Evolutionary conservation across 2,113 vertebrate species (phyloP).

Genomic region (Hydropotes inermis): DNA sequence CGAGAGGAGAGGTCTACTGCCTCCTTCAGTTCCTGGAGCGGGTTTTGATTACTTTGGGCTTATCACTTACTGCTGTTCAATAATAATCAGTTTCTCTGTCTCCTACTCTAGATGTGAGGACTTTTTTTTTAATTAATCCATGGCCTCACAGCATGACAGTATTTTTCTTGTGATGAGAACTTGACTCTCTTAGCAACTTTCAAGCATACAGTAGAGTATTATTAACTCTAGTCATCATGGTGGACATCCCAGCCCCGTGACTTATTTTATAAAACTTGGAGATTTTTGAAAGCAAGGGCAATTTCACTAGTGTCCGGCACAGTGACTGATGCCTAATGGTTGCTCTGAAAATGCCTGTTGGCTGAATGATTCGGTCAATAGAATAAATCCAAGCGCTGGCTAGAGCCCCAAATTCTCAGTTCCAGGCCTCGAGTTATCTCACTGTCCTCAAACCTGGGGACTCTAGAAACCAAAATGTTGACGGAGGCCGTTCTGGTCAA

Average conservation of each 20-base stretch:
- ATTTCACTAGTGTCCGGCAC: neutral
- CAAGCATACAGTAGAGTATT: neutral
- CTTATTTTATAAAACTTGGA: neutral
- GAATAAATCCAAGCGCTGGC: neutral
- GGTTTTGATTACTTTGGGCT: neutral
- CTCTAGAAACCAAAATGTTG: neutral
- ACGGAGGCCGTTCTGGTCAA: neutral
- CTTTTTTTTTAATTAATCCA: neutral
- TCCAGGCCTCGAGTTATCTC: neutral
- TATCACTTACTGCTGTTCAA: neutral
- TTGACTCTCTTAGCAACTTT: neutral
- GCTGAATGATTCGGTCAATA: neutral
- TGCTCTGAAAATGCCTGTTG: neutral
- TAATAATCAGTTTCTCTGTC: neutral
- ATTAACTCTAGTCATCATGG: neutral
- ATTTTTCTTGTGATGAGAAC: neutral
- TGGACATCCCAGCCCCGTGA: neutral
- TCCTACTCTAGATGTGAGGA: neutral
- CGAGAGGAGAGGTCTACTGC: neutral
- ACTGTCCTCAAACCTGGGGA: neutral
- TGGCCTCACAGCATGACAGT: fast-evolving
- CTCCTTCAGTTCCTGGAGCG: neutral
- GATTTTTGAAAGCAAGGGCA: neutral
- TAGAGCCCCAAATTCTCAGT: neutral
- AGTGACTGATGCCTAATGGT: neutral